Conservation (phyloP, 1,140 invertebrate species). For the Cryptotermes secundus region DNA sequence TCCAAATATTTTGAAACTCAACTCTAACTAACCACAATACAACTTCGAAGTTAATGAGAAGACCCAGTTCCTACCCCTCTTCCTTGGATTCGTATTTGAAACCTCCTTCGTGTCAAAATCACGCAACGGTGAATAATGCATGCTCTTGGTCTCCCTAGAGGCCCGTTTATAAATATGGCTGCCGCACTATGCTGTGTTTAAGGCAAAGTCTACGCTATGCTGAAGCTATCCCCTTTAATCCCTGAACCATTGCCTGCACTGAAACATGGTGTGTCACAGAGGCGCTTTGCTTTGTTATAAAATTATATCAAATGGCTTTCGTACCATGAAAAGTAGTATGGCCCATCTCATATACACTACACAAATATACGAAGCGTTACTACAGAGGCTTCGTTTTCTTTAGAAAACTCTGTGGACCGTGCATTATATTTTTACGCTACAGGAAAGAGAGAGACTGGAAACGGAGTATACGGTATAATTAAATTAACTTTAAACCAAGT, state of each 20-base stretch:
- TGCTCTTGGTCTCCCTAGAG: neutral
- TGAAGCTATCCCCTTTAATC: neutral
- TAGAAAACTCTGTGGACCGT: too few relatives aligned
- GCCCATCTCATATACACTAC: too few relatives aligned
- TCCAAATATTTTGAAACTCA: neutral
- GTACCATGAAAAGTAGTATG: neutral
- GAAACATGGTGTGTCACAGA: neutral
- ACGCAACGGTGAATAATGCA: constrained; percentile 1
- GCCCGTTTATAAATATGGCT: neutral
- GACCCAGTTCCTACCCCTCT: neutral
- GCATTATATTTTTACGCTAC: too few relatives aligned
- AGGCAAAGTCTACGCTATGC: neutral
- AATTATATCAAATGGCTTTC: neutral
- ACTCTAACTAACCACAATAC: constrained; percentile 12
- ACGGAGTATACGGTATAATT: too few relatives aligned
- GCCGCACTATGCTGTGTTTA: neutral
- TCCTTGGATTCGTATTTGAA: neutral
- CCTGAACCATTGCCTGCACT: neutral
- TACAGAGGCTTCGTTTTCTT: too few relatives aligned
- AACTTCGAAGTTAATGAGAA: neutral
- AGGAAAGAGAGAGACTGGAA: too few relatives aligned
- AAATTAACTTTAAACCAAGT: too few relatives aligned
- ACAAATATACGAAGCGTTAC: too few relatives aligned
- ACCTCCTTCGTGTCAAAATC: neutral
- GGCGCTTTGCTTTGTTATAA: neutral